A percentile compares a stretch with the other conserved stretches of the same genome.
phyloP scores from a whole-genome alignment of 1,140 invertebrate genomes.

The Druon quercuslanigerum region DNA sequence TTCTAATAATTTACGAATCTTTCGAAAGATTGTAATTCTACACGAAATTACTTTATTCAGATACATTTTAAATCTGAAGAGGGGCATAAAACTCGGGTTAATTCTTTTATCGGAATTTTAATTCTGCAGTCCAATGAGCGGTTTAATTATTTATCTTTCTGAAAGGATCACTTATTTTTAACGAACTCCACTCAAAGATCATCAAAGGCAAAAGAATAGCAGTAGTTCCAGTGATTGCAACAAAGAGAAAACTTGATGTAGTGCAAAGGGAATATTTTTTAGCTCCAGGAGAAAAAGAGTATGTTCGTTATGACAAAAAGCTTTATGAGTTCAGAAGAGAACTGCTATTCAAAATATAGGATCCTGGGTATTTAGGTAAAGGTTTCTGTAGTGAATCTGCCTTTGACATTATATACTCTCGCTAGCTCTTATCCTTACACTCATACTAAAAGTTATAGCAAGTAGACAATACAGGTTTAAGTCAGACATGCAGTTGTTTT shows the following conservation, averaged over 20 bases:
- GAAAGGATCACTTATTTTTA: not conserved
- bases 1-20: too few relatives aligned
- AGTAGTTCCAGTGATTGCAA: not conserved
- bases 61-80: too few relatives aligned
- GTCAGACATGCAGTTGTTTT: not conserved
- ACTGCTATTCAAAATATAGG: not conserved
- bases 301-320: not conserved
- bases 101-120: too few relatives aligned
- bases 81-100: too few relatives aligned
- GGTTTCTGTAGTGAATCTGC: not conserved
- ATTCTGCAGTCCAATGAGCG: too few relatives aligned
- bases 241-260: not conserved
- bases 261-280: not conserved
- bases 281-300: not conserved
- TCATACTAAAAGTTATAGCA: not conserved
- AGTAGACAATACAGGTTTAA: slow-evolving; percentile 14
- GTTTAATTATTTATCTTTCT: not conserved
- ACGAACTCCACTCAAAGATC: not conserved
- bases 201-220: not conserved
- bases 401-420: not conserved
- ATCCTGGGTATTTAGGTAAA: not conserved
- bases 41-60: too few relatives aligned
- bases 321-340: slow-evolving; percentile 7
- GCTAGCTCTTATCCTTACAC: not conserved
- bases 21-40: too few relatives aligned